phyloP scores from a whole-genome alignment of 2,113 vertebrate genomes.

The Platanista minor region DNA sequence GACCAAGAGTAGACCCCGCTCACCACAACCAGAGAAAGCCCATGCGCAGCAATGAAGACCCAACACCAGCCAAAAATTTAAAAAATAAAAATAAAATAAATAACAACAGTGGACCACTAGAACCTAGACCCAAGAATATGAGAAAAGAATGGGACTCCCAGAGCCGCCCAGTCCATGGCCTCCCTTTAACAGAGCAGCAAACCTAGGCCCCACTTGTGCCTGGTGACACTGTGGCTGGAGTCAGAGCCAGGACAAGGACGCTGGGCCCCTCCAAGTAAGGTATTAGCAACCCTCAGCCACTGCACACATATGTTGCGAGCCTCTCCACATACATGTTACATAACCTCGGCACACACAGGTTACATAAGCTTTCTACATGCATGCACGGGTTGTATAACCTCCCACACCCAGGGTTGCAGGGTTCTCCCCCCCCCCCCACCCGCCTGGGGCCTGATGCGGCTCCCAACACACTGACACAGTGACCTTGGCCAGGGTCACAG shows the following conservation, averaged over 20 bases:
- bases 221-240: neutral
- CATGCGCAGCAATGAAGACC: too few relatives aligned
- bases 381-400: slow-evolving; percentile 46
- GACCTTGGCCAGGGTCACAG: slow-evolving; percentile 72
- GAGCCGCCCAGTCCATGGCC: neutral
- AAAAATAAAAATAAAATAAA: too few relatives aligned
- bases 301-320: slow-evolving; percentile 32
- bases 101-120: neutral
- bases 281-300: neutral
- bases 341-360: slow-evolving; percentile 47
- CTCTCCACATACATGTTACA: slow-evolving; percentile 62
- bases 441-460: neutral
- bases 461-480: slow-evolving; percentile 75
- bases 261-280: neutral
- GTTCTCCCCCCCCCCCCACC: slow-evolving; percentile 18
- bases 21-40: too few relatives aligned
- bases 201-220: neutral
- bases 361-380: slow-evolving; percentile 60
- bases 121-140: neutral
- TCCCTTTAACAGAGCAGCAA: neutral
- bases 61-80: too few relatives aligned
- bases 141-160: neutral
- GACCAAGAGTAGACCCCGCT: too few relatives aligned
- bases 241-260: neutral
- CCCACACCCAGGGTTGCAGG: neutral